Evolutionary conservation across 92 coral and sea anemone genomes (phyloP), one percentile per base, ranked within the genome.

Genomic region (Montipora capitata): DNA sequence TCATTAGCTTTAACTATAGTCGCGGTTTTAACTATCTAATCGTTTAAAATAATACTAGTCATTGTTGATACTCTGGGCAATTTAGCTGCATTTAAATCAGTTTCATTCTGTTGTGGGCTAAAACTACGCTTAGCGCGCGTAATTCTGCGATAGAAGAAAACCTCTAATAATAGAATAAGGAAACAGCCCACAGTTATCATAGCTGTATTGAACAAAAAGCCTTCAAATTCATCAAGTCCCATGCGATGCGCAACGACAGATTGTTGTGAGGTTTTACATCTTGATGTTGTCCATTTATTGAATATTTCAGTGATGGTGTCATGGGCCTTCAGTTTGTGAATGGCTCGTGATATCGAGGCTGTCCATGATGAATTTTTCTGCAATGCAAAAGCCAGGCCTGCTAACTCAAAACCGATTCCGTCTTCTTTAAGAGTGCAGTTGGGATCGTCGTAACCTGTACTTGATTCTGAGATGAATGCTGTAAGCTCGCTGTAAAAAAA

Each of bases 351-450:
- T 27, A 96, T 89, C 18, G 88, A 91, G 9, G 35, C 57, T 20
- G 27, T 80, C 99, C 99, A 96, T 1, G 95, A 77, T 0, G 99
- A 96, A 85, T 95, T 88, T 83, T 83, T 92, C 44, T 44, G 85
- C 12, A 95, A 44, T 2, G 99, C 96, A 85, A 96, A 87, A 5
- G 96, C 98, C 9, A 93, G 82, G 14, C 99, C 99, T 8, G 96
- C 87, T 13, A 93, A 77, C 4, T 81, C 99, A 38, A 93, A 85
- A 43, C 80, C 85, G 9, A 84, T 78, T 2, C 99, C 98, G 57
- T 95, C 96, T 39, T 91, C 83, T 76, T 95, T 96, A 8, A 94
- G 72, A 68, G 85, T 87, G 62, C 99, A 96, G 81, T 82, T 76
- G 5, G 88, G 85, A 48, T 93, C 96, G 13, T 92, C 94, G 4